A percentile compares a stretch with the other conserved stretches of the same genome.
Evolutionary conservation across 30 jellyfish, hydroid and myxozoan genomes (phyloP).

Genomic region (Turritopsis dohrnii): DNA sequence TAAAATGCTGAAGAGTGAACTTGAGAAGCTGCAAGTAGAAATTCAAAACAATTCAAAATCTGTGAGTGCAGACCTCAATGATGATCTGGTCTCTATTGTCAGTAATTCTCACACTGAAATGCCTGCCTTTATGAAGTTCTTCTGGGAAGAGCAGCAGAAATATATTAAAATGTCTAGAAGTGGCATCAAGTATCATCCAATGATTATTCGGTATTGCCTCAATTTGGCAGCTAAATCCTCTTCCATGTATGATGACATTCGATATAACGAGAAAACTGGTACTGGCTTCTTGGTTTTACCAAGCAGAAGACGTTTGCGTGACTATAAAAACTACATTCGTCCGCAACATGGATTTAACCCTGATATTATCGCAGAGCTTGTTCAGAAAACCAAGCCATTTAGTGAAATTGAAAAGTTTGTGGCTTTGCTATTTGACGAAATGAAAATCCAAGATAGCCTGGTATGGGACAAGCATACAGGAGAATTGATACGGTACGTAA

Average conservation of each 20-base stretch:
- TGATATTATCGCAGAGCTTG: slow-evolving; percentile 34
- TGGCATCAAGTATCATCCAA: slow-evolving; percentile 63
- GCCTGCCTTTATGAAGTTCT: slow-evolving; percentile 65
- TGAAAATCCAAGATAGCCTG: slow-evolving; percentile 59
- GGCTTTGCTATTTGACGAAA: slow-evolving; percentile 52
- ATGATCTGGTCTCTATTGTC: slow-evolving; percentile 41
- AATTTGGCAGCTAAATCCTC: slow-evolving; percentile 56
- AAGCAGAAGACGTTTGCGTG: slow-evolving; percentile 53
- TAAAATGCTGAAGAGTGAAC: slow-evolving; percentile 32
- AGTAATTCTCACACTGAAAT: slow-evolving; percentile 15
- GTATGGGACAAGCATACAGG: slow-evolving; percentile 86
- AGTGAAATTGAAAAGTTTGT: slow-evolving; percentile 34
- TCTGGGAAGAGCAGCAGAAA: slow-evolving; percentile 79
- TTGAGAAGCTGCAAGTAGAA: slow-evolving; percentile 33
- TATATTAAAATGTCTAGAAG: slow-evolving; percentile 37
- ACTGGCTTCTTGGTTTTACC: slow-evolving; percentile 51
- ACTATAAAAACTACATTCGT: slow-evolving; percentile 46
- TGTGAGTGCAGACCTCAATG: slow-evolving; percentile 23
- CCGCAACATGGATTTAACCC: slow-evolving; percentile 57
- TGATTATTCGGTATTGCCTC: slow-evolving; percentile 55
- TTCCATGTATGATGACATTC: slow-evolving; percentile 53
- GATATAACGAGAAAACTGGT: slow-evolving; percentile 34
- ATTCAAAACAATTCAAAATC: slow-evolving; percentile 16
- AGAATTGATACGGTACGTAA: slow-evolving; percentile 61
- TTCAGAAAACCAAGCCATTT: slow-evolving; percentile 28